Base-by-base conservation (phyloP, 1,140 invertebrate species). In the Bicyclus anynana region DNA sequence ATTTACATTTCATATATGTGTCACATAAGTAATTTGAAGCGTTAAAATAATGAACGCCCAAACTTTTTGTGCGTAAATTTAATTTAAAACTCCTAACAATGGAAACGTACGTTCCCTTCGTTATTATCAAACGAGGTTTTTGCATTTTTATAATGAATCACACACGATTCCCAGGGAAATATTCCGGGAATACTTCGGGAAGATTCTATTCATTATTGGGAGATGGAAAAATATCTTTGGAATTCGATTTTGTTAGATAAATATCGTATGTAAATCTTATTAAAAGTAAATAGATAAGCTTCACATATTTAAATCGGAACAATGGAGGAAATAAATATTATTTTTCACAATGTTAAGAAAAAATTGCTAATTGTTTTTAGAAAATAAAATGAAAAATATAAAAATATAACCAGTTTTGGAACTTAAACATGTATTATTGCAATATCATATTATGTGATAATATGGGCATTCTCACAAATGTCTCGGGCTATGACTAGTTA, bases 111-210 rank as follows among this genome's bases (percentile, higher is more conserved):
- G 53, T 53, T 59, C 51, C 35, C 51, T 54, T 65, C 67, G 63
- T 68, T 33, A 70, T 70, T 65, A 65, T 60, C 53, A 37, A 55
- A 62, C 46, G 65, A 69, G 69, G 58, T 69, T 74, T 69, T 62
- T 64, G 65, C 69, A 64, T 72, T 69, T 74, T 74, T 74, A 74
- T 71, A 74, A 74, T 72, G 72, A 74, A 67, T 74, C 67, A 69
- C 69, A 69, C 61, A 63, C 53, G 65, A 54, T 53, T 59, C 50
- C 27, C 23, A 40, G 38, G 61, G 53, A 57, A 65, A 59, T 60
- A 21, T 44, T 53, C 40, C 46, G 61, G 53, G 59, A 65, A 59
- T 60, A 21, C 48, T 53, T 16, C 18, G 51, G 26, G 57, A 53
- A 62, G 42, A 51, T 56, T 62, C 44, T 48, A 62, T 62, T 62